phyloP scores from a whole-genome alignment of 2,888 invertebrate species.

The Chaitophorus viminalis region DNA sequence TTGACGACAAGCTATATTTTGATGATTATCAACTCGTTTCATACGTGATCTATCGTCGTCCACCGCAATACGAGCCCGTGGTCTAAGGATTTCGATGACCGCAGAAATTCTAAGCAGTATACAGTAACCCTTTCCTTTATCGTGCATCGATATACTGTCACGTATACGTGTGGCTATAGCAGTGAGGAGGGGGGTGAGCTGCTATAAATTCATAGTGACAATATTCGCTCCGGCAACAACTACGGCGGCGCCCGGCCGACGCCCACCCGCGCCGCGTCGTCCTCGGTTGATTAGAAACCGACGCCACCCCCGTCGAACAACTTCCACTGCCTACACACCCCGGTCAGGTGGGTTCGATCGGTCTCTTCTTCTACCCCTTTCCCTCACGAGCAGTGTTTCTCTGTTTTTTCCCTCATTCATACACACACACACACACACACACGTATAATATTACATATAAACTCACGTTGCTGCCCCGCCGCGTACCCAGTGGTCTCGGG shows the following conservation, averaged over 20 bases:
- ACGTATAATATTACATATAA: no score
- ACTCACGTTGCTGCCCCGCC: neutral
- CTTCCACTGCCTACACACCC: neutral
- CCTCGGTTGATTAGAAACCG: constrained; percentile 47
- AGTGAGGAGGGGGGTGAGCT: neutral
- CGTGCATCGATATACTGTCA: neutral
- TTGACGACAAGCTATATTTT: no score
- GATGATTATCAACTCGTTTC: no score
- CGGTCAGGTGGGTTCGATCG: neutral
- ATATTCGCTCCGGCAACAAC: neutral
- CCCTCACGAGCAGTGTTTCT: neutral
- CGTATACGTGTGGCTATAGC: neutral
- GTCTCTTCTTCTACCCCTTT: neutral
- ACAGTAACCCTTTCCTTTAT: neutral
- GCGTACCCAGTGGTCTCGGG: neutral
- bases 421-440: no score
- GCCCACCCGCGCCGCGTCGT: constrained; percentile 37
- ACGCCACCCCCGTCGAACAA: neutral
- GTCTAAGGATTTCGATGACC: neutral
- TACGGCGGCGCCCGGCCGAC: constrained; percentile 48
- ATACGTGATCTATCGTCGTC: no score
- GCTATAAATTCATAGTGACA: constrained; percentile 49
- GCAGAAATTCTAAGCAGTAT: neutral
- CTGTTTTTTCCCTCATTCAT: no score
- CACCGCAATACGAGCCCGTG: no score